Evolutionary conservation across 1,140 invertebrate genomes (phyloP).

Genomic region (Drosophila parabipectinata): DNA sequence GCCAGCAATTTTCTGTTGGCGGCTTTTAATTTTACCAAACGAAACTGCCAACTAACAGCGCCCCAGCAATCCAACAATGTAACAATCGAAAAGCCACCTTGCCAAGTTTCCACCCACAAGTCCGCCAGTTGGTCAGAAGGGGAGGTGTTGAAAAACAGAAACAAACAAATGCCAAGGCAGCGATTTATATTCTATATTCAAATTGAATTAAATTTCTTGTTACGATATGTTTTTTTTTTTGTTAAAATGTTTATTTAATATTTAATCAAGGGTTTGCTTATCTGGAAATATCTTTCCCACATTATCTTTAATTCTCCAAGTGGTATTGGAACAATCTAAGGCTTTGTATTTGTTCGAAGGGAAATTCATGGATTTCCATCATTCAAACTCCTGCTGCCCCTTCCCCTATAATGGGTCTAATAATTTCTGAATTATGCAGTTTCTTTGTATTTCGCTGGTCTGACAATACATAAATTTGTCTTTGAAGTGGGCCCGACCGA

Average conservation of each 20-base stretch:
- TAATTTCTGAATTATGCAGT: slow-evolving; percentile 72
- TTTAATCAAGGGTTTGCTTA: too few relatives aligned
- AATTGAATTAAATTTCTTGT: slow-evolving; percentile 6
- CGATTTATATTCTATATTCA: slow-evolving; percentile 41
- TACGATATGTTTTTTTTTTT: background rate
- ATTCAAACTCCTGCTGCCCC: background rate
- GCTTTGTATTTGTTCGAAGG: slow-evolving; percentile 7
- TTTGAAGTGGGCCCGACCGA: slow-evolving; percentile 71
- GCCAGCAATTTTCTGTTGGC: slow-evolving; percentile 55
- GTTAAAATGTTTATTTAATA: background rate
- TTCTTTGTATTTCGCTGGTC: slow-evolving; percentile 55
- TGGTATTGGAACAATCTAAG: background rate
- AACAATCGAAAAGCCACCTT: slow-evolving; percentile 50
- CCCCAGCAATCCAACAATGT: slow-evolving; percentile 33
- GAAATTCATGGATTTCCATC: slow-evolving; percentile 1
- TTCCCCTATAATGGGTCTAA: slow-evolving; percentile 62
- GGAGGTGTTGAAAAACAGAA: slow-evolving; percentile 39
- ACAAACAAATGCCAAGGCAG: slow-evolving; percentile 43
- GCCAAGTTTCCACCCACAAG: slow-evolving; percentile 26
- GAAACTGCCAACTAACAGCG: slow-evolving; percentile 47
- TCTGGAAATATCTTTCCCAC: background rate
- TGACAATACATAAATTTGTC: slow-evolving; percentile 80
- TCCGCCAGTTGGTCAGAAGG: background rate
- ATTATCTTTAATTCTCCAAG: background rate
- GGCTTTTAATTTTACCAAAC: slow-evolving; percentile 55